phyloP scores from a whole-genome alignment of 35 echinoderm and acorn worm genomes.

The Antedon bifida region DNA sequence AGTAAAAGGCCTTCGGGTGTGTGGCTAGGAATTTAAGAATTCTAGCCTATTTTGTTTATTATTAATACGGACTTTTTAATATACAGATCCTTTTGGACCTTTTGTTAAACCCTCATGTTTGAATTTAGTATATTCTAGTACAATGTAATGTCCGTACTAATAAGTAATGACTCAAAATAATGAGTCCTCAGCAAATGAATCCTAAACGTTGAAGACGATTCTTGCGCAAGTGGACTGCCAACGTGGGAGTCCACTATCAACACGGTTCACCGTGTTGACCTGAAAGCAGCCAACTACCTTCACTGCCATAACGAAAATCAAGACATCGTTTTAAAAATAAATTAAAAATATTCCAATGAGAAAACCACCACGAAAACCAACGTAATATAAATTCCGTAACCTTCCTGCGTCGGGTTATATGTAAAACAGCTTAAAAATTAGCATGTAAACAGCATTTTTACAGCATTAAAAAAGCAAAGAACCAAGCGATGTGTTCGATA shows the following conservation, averaged over 20 bases:
- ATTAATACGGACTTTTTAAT: too few relatives aligned
- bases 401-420: background rate
- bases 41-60: too few relatives aligned
- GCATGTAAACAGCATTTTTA: background rate
- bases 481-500: too few relatives aligned
- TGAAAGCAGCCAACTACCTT: background rate
- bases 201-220: background rate
- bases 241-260: constrained; percentile 1
- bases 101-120: background rate
- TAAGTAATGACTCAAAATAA: background rate
- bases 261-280: background rate
- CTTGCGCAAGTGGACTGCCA: constrained; percentile 1
- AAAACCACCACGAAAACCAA: background rate
- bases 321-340: background rate
- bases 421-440: background rate
- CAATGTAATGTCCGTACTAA: background rate
- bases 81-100: too few relatives aligned
- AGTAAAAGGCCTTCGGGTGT: too few relatives aligned
- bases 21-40: too few relatives aligned
- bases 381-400: background rate
- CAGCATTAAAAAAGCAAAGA: background rate
- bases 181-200: background rate
- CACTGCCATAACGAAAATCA: constrained; percentile 1
- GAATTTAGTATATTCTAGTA: background rate
- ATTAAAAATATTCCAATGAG: background rate